Evolutionary conservation across 2,888 invertebrate species (phyloP), one percentile per base, ranked within the genome.

Genomic region (Odontocerum albicorne): DNA sequence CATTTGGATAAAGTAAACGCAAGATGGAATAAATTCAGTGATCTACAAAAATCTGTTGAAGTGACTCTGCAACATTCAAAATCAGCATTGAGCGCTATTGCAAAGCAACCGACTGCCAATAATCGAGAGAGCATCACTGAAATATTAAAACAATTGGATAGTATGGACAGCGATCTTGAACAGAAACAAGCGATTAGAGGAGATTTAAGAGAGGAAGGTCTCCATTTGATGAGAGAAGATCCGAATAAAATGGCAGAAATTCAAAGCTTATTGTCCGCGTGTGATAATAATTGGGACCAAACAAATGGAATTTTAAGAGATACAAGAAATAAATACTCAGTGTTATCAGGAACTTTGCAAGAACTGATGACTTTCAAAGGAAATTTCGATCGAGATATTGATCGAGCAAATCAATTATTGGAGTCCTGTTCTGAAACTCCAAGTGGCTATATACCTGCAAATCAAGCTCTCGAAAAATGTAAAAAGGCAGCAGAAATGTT

Each of bases 271-370:
- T 71, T 94, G 1, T 79, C 90, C 1, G 82, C 87, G 1, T 82
- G 90, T 35, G 92, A 93, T 65, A 83, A 86, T 50, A 86, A 86
- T 62, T 93, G 90, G 84, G 92, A 92, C 67, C 86, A 87, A 69
- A 75, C 90, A 1, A 86, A 86, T 46, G 87, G 90, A 62, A 78
- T 84, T 47, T 82, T 92, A 16, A 81, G 82, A 49, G 88, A 90
- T 55, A 85, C 88, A 51, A 86, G 87, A 64, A 82, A 87, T 62
- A 88, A 86, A 65, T 87, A 89, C 62, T 81, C 85, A 6, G 80
- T 89, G 32, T 79, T 92, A 50, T 84, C 87, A 27, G 82, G 82
- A 32, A 85, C 88, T 0, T 81, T 90, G 73, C 86, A 87, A 63
- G 87, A 88, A 64, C 85, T 90, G 64, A 82, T 83, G 61, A 89